Percentiles rank a stretch among this genome's conserved stretches.
These are phyloP conservation scores for Brachypteracias leptosomus DNA, from an alignment of 2,113 vertebrate genomes.

Conservation along the genomic window DNA sequence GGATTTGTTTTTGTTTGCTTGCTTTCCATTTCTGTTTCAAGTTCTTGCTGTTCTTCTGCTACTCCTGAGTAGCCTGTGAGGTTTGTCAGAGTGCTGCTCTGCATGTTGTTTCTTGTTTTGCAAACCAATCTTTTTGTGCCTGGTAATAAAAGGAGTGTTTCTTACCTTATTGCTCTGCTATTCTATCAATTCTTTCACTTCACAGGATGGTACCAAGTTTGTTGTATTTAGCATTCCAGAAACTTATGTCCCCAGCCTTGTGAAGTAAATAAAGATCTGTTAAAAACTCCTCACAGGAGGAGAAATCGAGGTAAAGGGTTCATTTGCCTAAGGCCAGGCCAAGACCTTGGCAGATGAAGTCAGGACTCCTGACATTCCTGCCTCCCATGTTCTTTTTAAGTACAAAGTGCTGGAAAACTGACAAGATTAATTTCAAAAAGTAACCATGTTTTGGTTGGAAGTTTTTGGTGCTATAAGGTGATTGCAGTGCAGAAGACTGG, in stretches of 20 bases:
- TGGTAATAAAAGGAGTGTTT: neutral
- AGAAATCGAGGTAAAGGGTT: neutral
- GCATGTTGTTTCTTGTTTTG: neutral
- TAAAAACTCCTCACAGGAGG: constrained; percentile 16
- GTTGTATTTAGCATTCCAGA: constrained; percentile 5
- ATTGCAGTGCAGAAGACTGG: neutral
- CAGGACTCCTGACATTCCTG: neutral
- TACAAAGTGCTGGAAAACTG: neutral
- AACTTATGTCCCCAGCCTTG: neutral
- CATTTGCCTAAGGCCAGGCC: constrained; percentile 9
- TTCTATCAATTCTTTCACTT: neutral
- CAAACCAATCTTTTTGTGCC: neutral
- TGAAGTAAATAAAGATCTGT: constrained; percentile 21
- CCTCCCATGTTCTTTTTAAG: neutral
- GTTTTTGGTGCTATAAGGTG: neutral
- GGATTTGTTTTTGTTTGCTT: neutral
- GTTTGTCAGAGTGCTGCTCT: neutral
- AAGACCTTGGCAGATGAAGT: neutral
- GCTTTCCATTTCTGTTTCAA: neutral
- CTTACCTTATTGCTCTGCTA: neutral
- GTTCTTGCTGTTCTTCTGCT: neutral
- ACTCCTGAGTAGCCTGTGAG: neutral
- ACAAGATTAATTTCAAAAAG: neutral
- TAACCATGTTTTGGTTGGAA: neutral
- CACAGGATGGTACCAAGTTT: neutral